Conservation (phyloP, 1,140 invertebrate species). For the Drosophila saltans region DNA sequence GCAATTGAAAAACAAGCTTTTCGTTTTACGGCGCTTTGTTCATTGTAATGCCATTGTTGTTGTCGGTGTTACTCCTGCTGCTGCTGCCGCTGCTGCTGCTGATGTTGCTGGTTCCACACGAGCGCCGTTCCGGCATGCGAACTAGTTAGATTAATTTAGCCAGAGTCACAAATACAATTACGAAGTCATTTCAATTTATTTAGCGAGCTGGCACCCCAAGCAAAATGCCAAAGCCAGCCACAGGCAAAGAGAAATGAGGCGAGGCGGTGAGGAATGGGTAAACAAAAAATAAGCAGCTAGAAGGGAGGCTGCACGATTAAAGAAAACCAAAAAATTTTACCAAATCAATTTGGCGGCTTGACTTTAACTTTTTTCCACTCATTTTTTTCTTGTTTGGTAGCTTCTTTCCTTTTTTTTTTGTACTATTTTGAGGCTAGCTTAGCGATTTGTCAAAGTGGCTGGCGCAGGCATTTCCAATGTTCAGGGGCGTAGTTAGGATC, state of each 20-base stretch:
- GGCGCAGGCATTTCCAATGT: conserved; percentile 16
- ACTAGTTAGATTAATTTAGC: conserved; percentile 80
- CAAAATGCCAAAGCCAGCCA: conserved; percentile 29
- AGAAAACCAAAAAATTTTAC: conserved; percentile 24
- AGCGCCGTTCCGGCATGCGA: conserved; percentile 66
- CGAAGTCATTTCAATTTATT: conserved; percentile 80
- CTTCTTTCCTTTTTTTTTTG: conserved; percentile 17
- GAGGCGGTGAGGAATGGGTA: conserved; percentile 30
- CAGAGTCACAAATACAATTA: conserved; percentile 78
- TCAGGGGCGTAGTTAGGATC: not conserved
- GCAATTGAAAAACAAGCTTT: conserved; percentile 77
- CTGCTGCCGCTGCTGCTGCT: conserved; percentile 34
- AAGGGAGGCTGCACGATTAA: conserved; percentile 6
- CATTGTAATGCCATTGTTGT: conserved; percentile 23
- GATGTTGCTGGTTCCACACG: conserved; percentile 66
- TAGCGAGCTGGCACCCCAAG: conserved; percentile 56
- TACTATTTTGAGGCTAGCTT: conserved; percentile 36
- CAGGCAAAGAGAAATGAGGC: conserved; percentile 13
- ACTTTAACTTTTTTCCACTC: conserved; percentile 41
- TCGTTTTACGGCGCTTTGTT: conserved; percentile 76
- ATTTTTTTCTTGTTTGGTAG: conserved; percentile 5
- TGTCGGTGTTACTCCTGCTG: conserved; percentile 4
- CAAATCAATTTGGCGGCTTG: conserved; percentile 53
- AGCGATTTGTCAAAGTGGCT: conserved; percentile 76
- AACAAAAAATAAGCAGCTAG: conserved; percentile 12